These are phyloP conservation scores for Rotaria macrura DNA, from an alignment of 2,888 invertebrate genomes.

Conservation along the genomic window DNA sequence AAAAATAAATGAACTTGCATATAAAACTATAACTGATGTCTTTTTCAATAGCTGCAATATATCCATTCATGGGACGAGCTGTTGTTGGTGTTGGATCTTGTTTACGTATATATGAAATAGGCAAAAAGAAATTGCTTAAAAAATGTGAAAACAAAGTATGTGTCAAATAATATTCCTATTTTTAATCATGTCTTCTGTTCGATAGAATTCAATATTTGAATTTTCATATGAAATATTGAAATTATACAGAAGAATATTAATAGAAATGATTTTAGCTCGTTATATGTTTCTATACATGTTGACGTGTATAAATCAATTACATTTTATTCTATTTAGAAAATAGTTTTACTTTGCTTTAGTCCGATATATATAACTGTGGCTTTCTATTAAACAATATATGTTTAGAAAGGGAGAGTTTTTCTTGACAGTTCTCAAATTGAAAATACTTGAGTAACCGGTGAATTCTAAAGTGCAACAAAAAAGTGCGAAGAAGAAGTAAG, in stretches of 20 bases:
- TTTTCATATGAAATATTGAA: background rate
- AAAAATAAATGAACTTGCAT: too few species aligned
- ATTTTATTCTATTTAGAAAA: background rate
- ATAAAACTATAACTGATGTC: too few species aligned
- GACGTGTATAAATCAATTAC: constrained; percentile 7
- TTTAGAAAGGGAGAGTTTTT: too few species aligned
- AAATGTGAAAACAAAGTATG: constrained; percentile 89
- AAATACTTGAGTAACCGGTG: too few species aligned
- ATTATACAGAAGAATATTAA: background rate
- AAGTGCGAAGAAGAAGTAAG: too few species aligned
- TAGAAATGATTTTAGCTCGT: background rate
- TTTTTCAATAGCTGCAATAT: constrained; percentile 64
- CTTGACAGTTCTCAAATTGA: too few species aligned
- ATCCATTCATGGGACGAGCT: constrained; percentile 77
- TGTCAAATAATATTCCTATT: background rate
- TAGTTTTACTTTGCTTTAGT: too few species aligned
- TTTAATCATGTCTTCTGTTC: background rate
- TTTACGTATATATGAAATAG: constrained; percentile 84
- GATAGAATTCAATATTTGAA: background rate
- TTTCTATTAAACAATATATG: too few species aligned
- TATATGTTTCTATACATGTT: background rate
- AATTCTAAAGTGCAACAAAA: too few species aligned
- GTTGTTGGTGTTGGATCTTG: constrained; percentile 82
- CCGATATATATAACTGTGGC: too few species aligned
- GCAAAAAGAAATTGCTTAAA: constrained; percentile 82